A percentile compares a stretch with the other conserved stretches of the same genome.
Conservation (phyloP, 2,113 vertebrate species). For the Sinocyclocheilus grahami region DNA sequence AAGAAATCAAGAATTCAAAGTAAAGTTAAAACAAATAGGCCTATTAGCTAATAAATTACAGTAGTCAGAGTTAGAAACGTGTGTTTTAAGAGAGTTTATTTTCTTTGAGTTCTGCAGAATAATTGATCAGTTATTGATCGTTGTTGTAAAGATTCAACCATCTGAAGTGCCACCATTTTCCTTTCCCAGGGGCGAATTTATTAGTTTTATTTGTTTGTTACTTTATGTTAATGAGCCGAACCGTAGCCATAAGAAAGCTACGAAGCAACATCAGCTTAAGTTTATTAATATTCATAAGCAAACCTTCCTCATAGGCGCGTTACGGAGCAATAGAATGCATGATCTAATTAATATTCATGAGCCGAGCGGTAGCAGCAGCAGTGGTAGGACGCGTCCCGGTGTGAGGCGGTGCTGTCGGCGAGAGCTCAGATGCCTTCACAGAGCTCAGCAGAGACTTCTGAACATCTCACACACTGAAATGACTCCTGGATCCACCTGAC, state of each 20-base stretch:
- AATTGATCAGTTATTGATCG: background rate
- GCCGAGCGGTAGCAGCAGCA: background rate
- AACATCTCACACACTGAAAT: background rate
- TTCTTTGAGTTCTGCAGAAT: too few species aligned
- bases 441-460: background rate
- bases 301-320: background rate
- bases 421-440: slow-evolving; percentile 16
- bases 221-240: background rate
- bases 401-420: slow-evolving; percentile 13
- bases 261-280: background rate
- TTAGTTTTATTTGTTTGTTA: background rate
- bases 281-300: background rate
- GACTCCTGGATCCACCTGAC: background rate
- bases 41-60: too few species aligned
- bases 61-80: background rate
- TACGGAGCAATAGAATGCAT: background rate
- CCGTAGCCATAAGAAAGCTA: background rate
- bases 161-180: background rate
- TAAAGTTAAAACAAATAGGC: background rate
- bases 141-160: too few species aligned
- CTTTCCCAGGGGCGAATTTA: background rate
- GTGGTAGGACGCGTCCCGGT: background rate
- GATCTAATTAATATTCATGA: slow-evolving; percentile 23
- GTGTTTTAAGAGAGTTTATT: background rate
- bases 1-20: background rate